These are phyloP conservation scores for Drosophila obscura DNA, from an alignment of 1,140 invertebrate species.

Conservation along the genomic window DNA sequence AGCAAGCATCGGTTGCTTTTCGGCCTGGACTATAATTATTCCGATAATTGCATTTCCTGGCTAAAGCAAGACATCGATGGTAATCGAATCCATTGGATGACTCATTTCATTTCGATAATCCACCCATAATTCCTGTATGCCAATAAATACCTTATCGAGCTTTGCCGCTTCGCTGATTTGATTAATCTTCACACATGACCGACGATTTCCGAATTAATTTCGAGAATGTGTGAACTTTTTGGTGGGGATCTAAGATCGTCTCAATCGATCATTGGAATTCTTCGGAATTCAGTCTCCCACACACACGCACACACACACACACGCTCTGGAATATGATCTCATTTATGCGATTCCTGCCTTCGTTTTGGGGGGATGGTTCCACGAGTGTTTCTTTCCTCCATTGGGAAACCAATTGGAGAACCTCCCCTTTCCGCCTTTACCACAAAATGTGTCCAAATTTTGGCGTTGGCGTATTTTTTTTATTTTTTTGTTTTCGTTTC, in stretches of 20 bases:
- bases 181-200: too few species aligned
- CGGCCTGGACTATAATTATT: too few species aligned
- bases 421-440: not conserved
- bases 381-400: not conserved
- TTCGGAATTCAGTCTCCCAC: constrained; percentile 3
- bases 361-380: not conserved
- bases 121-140: too few species aligned
- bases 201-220: too few species aligned
- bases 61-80: too few species aligned
- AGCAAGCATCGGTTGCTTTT: too few species aligned
- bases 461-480: constrained; percentile 30
- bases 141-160: too few species aligned
- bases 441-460: not conserved
- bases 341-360: constrained; percentile 7
- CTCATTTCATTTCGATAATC: too few species aligned
- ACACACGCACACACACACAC: too few species aligned
- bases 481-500: not conserved
- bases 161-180: too few species aligned
- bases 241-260: not conserved
- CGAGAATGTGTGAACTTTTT: constrained; percentile 2
- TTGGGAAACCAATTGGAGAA: not conserved
- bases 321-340: constrained; percentile 27
- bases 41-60: too few species aligned
- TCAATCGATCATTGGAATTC: constrained; percentile 10
- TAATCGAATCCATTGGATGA: too few species aligned